phyloP scores from a whole-genome alignment of 2,797 vertebrate genomes.

The Iguana delicatissima region DNA sequence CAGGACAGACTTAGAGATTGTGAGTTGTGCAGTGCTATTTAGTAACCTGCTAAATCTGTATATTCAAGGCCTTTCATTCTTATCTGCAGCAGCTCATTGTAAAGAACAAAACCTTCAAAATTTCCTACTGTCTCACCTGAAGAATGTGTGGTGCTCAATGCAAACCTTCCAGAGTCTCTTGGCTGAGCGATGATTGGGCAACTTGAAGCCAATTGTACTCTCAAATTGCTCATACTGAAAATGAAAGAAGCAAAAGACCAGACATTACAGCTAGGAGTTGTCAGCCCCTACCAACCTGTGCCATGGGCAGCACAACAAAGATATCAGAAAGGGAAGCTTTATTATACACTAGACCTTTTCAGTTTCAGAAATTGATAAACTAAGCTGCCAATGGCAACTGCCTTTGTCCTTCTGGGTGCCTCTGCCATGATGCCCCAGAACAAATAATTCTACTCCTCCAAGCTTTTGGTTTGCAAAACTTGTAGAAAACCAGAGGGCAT shows the following conservation, averaged over 20 bases:
- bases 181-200: conserved; percentile 96
- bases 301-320: not conserved
- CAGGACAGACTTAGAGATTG: not conserved
- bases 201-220: conserved; percentile 98
- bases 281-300: not conserved
- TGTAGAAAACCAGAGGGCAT: not conserved
- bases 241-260: conserved; percentile 32
- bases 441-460: not conserved
- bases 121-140: conserved; percentile 85
- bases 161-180: conserved; percentile 99
- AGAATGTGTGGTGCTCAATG: conserved; percentile 99
- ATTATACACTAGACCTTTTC: not conserved
- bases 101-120: not conserved
- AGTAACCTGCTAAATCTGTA: not conserved
- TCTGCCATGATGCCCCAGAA: not conserved
- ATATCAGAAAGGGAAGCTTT: not conserved
- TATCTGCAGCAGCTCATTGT: not conserved
- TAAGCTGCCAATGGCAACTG: not conserved
- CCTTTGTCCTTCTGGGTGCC: not conserved
- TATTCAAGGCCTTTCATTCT: not conserved
- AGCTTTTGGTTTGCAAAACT: not conserved
- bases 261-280: conserved; percentile 8
- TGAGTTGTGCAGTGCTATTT: not conserved
- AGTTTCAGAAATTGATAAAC: not conserved
- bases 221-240: conserved; percentile 87